Base-by-base conservation (phyloP, 2,888 invertebrate genomes). In the Eilema sororculum region DNA sequence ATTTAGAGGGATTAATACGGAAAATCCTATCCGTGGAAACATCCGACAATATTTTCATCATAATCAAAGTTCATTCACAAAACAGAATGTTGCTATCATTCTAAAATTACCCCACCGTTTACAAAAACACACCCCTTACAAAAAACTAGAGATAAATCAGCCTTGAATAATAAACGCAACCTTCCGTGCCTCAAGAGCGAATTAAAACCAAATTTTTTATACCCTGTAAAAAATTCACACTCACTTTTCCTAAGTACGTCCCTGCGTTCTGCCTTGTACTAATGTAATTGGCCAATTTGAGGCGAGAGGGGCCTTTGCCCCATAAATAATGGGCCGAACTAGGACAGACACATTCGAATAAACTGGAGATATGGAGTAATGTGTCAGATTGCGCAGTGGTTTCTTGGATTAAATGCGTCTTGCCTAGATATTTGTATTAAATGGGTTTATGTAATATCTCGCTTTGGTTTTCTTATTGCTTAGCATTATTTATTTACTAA, bases 221-320 rank as follows among this genome's bases (percentile, higher is more conserved):
- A 69, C 65, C 71, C n/a, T 72, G 74, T 82, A 74, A 82, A 80
- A 80, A 82, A 81, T 79, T 82, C 75, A 81, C 82, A 78, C 80
- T 69, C 76, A 73, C 80, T 81, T 69, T 37, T 68, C 64, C 24
- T 75, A 73, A 79, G 82, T 79, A 78, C 71, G 77, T 81, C 82
- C 77, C 81, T 69, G 68, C 69, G 78, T 71, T 71, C 33, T 60
- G 33, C 61, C 64, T 56, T 57, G 62, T 74, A 70, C 83, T 84
- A 84, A 84, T 84, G 84, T 83, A 79, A 84, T 84, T 84, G 84
- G 76, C 76, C 83, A 81, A 83, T 84, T 80, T 82, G 83, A 67
- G 83, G 82, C 78, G 67, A 76, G 65, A 59, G 65, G 67, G 73
- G 77, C 74, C 72, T 72, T 73, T 71, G 30, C 67, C 67, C 70